Base-by-base conservation (phyloP, 2,113 vertebrate genomes). In the Clupea harengus region DNA sequence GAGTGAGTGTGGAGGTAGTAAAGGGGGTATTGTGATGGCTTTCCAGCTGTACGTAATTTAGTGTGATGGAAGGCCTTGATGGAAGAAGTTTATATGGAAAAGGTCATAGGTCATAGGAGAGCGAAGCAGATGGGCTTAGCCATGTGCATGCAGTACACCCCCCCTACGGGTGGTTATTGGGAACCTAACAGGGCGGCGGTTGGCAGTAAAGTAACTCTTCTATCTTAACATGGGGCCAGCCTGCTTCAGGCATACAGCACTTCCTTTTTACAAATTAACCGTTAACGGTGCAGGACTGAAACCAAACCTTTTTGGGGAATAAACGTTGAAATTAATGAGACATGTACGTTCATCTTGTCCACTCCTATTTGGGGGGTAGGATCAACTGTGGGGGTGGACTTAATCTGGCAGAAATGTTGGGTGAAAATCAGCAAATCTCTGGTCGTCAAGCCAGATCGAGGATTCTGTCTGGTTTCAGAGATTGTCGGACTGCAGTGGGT, bases 231-330 rank as follows among this genome's bases (percentile, higher is more conserved):
- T 84, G 67, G 81, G 82, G 67, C 67, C 84, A 87, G 87, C 85
- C 86, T 83, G 86, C 90, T 89, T 6, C 32, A 18, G 84, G 85
- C 89, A 90, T 82, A 88, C 91, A 89, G 49, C 83, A 83, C 72
- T 72, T 13, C 28, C 78, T 45, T 84, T 89, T 89, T 85, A 85
- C 83, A 78, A 67, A 83, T 44, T 15, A 83, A 15, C 46, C 22
- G 25, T 80, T 10, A 60, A 45, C 49, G 52, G 72, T 87, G 83
- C 39, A 49, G 20, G 50, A 81, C 10, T 78, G 10, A 44, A 78
- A 78, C 72, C 72, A 78, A 78, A 78, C 28, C 32, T 78, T 39
- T 78, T 78, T 39, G 13, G 72, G 72, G 28, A 78, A 39, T 78
- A 39, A 39, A 78, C 15, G 28, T 78, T 39, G 25, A 78, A 32